Base-by-base conservation (phyloP, 2,113 vertebrate genomes). In the Synchiropus splendidus region DNA sequence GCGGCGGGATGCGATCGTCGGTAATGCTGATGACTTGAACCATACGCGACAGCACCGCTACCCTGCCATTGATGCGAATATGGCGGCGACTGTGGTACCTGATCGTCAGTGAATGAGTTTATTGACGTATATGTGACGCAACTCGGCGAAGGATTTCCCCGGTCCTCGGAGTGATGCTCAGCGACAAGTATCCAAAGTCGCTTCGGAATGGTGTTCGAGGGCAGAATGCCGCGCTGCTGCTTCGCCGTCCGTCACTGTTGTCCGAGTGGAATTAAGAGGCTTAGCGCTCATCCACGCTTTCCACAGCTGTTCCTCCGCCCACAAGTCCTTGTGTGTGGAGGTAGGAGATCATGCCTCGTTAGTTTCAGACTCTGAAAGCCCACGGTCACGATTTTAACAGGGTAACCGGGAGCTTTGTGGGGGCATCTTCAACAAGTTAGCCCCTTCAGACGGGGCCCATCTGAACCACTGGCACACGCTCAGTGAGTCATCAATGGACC, bases 91-190 rank as follows among this genome's bases (percentile, higher is more conserved):
- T 64, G 81, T 76, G 76, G 77, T 73, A 76, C 82, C 82, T 70
- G 76, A 48, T 75, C 81, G 67, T 74, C 83, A 70, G 74, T 83
- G 78, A 81, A 79, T 75, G 81, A 68, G 64, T 63, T 77, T 72
- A 73, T 77, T 85, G 82, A 86, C 86, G 86, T 86, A 78, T 69
- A 64, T 51, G 66, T 88, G 88, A 90, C 85, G 87, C 83, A 87
- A 82, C 67, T 61, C 61, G 55, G 76, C 66, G 58, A 46, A 80
- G 86, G 87, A 87, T 87, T 86, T 85, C 83, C 86, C 85, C 85
- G 62, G 60, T 76, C 64, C 68, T 27, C 21, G 21, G 21, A 27
- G 21, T 27, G 21, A 27, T 27, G 21, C 21, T 27, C 21, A 27
- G 21, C 21, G 21, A 27, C 21, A 27, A 8, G 4, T 27, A 27